Evolutionary conservation across 2,113 vertebrate species (phyloP).

Genomic region (Hymenochirus boettgeri): DNA sequence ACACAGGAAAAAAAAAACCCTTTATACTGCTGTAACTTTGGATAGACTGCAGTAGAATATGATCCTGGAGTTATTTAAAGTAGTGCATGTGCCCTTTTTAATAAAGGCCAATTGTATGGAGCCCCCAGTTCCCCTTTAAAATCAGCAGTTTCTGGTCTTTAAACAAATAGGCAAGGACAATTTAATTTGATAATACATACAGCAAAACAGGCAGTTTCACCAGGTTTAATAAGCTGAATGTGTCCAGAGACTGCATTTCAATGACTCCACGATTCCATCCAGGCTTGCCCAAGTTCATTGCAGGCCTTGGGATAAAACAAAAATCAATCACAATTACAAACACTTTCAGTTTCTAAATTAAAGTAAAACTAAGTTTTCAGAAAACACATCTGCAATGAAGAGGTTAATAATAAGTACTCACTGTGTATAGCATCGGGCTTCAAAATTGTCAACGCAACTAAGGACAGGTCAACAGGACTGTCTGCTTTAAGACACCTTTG

Average conservation of each 20-base stretch:
- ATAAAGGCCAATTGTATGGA: too few relatives aligned
- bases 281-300: conserved; percentile 89
- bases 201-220: conserved; percentile 92
- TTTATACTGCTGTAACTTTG: too few relatives aligned
- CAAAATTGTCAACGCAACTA: conserved; percentile 98
- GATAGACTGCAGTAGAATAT: too few relatives aligned
- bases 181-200: conserved; percentile 57
- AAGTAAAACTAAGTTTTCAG: not conserved
- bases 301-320: conserved; percentile 86
- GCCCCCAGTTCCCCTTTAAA: too few relatives aligned
- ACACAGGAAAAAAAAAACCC: too few relatives aligned
- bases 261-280: conserved; percentile 98
- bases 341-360: too few relatives aligned
- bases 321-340: too few relatives aligned
- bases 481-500: conserved; percentile 81
- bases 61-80: too few relatives aligned
- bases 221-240: conserved; percentile 90
- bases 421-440: conserved; percentile 96
- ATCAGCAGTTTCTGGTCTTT: too few relatives aligned
- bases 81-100: too few relatives aligned
- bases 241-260: conserved; percentile 96
- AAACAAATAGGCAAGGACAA: too few relatives aligned
- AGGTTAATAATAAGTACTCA: too few relatives aligned
- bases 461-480: conserved; percentile 84
- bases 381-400: not conserved